Base-by-base conservation (phyloP, 2,888 invertebrate species). In the Epinotia demarniana region DNA sequence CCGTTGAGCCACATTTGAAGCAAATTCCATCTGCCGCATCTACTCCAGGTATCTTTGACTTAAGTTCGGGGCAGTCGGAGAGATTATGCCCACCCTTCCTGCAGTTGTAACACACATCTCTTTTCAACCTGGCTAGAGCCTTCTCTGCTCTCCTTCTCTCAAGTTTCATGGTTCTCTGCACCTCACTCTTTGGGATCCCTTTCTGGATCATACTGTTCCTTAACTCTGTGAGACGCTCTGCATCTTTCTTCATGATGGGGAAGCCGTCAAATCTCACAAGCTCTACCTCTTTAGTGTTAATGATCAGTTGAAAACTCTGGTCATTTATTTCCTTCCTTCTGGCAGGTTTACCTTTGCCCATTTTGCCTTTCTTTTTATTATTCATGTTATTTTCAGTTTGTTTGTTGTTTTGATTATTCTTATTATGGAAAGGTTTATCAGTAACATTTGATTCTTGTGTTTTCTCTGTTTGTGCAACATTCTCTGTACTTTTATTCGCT, bases 1-100 rank as follows among this genome's bases (percentile, higher is more conserved):
- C 98, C 5, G 97, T 97, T 0, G 98, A 98, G 0, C 98, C 98
- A 90, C 98, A 98, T 88, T 98, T 98, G 85, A 97, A 98, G 84
- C 98, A 98, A 66, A 98, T 95, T 9, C 97, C 97, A 67, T 95
- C 95, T 6, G 93, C 94, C 0, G 91, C 86, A 74, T 93, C 91
- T 3, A 90, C 87, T 19, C 89, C 90, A 55, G 92, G 90, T 83
- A 94, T 94, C 81, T 95, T 95, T 11, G 94, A 92, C 80, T 93
- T 94, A 16, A 96, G 84, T 67, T 96, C 95, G 0, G 98, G 98
- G 90, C 98, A 98, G 77, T 98, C 97, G 0, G 97, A 96, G 49
- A 98, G 90, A 80, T 96, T 95, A 84, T 98, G 98, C 0, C 98
- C 98, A 9, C 96, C 95, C 89, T 96, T 95, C 71, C 94, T 89